Evolutionary conservation across 2,888 invertebrate species (phyloP).

Genomic region (Melanophora roralis): DNA sequence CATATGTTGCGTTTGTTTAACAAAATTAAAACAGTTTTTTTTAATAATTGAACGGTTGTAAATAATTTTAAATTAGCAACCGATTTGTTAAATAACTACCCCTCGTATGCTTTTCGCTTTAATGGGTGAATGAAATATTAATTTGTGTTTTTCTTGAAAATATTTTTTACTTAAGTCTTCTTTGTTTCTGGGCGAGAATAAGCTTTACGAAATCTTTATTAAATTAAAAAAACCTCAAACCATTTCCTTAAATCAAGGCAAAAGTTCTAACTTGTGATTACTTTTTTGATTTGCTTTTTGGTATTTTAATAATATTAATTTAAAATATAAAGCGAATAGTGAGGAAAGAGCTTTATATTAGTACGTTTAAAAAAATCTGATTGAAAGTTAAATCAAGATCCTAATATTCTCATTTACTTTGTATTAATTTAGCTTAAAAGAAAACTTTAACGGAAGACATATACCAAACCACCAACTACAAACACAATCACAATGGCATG

Average conservation of each 20-base stretch:
- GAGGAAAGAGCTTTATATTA: not conserved
- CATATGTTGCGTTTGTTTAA: no score
- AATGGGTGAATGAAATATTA: not conserved
- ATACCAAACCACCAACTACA: conserved; percentile 10
- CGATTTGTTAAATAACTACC: not conserved
- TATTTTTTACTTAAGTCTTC: conserved; percentile 16
- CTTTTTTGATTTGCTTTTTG: not conserved
- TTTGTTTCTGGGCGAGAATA: conserved; percentile 56
- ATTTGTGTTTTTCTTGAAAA: not conserved
- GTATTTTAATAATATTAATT: not conserved
- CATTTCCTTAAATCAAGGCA: conserved; percentile 74
- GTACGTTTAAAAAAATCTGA: conserved; percentile 14
- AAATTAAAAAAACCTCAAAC: conserved; percentile 26
- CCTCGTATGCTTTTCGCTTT: conserved; percentile 3
- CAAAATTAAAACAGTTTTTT: no score
- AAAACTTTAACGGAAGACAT: conserved; percentile 44
- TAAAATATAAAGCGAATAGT: conserved; percentile 7
- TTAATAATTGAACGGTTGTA: no score
- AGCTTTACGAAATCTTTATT: conserved; percentile 26
- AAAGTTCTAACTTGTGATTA: conserved; percentile 64
- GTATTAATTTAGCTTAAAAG: conserved; percentile 38
- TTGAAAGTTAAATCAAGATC: conserved; percentile 45
- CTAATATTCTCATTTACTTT: conserved; percentile 41
- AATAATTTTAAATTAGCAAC: no score
- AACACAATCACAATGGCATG: not conserved